Conservation (phyloP, 2,888 invertebrate genomes). For the Volucella inanis region DNA sequence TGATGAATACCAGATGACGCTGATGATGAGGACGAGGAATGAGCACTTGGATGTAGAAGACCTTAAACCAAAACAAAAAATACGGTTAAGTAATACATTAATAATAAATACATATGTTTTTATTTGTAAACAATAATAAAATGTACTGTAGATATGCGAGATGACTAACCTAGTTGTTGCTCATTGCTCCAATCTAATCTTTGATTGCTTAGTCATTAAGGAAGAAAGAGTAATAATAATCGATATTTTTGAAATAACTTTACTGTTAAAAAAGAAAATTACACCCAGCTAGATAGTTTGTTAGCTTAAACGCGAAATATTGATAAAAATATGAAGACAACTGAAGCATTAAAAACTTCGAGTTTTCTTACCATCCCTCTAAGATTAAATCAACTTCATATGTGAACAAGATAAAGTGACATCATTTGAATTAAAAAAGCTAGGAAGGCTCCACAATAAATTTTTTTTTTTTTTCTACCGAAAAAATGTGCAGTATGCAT, state of each 20-base stretch:
- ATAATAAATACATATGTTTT: background rate
- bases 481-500: too few species aligned
- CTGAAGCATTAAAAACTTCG: too few species aligned
- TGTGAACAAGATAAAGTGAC: too few species aligned
- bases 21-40: constrained; percentile 77
- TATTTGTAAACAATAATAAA: background rate
- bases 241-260: background rate
- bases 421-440: too few species aligned
- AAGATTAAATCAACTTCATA: too few species aligned
- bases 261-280: background rate
- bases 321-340: too few species aligned
- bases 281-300: background rate
- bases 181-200: constrained; percentile 27
- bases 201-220: constrained; percentile 1
- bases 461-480: too few species aligned
- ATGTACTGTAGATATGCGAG: background rate
- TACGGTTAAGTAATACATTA: background rate
- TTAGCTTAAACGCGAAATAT: too few species aligned
- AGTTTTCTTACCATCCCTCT: too few species aligned
- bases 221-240: background rate
- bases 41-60: constrained; percentile 79
- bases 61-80: constrained; percentile 76
- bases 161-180: constrained; percentile 39
- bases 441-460: too few species aligned
- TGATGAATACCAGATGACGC: constrained; percentile 76